Evolutionary conservation across 2,888 invertebrate genomes (phyloP).

Genomic region (Tenthredo livida): DNA sequence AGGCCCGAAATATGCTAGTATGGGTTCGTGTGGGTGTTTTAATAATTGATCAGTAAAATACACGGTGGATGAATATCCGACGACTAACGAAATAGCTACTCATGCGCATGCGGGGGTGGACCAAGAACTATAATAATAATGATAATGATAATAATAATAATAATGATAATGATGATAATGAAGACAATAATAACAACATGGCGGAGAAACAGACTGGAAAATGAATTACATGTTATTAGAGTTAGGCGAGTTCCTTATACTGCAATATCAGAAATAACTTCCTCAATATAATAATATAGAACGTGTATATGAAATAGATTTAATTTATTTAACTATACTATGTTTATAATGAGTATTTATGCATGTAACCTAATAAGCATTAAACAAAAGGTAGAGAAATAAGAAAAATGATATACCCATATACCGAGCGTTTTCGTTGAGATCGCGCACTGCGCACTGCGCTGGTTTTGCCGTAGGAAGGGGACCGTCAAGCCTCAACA

Average conservation of each 20-base stretch:
- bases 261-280: constrained; percentile 1
- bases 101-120: not conserved
- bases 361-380: not conserved
- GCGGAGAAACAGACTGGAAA: constrained; percentile 14
- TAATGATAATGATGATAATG: not conserved
- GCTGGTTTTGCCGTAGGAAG: no score
- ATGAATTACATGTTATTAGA: constrained; percentile 14
- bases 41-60: constrained; percentile 30
- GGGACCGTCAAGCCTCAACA: no score
- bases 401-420: no score
- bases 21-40: constrained; percentile 6
- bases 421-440: no score
- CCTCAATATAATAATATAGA: not conserved
- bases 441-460: no score
- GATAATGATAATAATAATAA: not conserved
- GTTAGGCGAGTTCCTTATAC: not conserved
- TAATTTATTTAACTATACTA: not conserved
- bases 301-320: not conserved
- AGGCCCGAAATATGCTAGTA: not conserved
- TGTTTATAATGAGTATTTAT: not conserved
- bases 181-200: not conserved
- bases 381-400: no score
- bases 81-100: not conserved
- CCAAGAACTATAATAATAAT: not conserved
- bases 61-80: not conserved